Conservation (phyloP, 30 jellyfish, hydroid and myxozoan genomes). For the Turritopsis rubra region DNA sequence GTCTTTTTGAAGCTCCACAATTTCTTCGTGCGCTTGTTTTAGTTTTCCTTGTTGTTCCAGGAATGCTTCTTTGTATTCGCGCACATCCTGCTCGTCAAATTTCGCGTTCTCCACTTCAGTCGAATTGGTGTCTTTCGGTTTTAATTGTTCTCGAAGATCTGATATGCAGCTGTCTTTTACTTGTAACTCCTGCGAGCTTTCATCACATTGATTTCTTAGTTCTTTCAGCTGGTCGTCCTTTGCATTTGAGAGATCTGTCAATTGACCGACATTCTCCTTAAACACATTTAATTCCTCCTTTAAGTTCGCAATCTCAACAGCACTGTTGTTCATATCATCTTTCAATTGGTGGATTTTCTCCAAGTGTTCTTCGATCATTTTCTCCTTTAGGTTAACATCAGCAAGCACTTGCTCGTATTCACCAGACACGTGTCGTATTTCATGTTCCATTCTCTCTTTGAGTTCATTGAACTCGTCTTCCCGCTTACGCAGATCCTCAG, state of each 20-base stretch:
- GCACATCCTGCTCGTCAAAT: slow-evolving; percentile 21
- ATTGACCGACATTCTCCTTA: background rate
- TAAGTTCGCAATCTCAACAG: background rate
- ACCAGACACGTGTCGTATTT: background rate
- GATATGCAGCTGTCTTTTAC: too few species aligned
- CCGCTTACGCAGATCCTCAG: background rate
- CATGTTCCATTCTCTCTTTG: background rate
- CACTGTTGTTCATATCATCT: background rate
- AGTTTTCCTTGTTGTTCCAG: slow-evolving; percentile 3
- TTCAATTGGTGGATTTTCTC: background rate
- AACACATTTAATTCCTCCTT: background rate
- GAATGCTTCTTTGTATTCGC: background rate
- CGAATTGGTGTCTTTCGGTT: slow-evolving; percentile 14
- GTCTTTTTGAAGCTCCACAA: slow-evolving; percentile 6
- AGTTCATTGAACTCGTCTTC: background rate
- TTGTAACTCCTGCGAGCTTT: background rate
- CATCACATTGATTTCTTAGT: background rate
- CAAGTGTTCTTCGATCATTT: background rate
- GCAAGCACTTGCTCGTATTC: background rate
- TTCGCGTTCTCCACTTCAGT: slow-evolving; percentile 18
- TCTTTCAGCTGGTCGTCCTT: background rate
- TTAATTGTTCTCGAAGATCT: background rate
- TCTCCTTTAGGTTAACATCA: background rate
- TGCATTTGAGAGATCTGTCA: background rate
- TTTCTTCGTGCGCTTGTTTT: background rate